Conservation (phyloP, 1,140 invertebrate genomes). For the Belonocnema kinseyi region DNA sequence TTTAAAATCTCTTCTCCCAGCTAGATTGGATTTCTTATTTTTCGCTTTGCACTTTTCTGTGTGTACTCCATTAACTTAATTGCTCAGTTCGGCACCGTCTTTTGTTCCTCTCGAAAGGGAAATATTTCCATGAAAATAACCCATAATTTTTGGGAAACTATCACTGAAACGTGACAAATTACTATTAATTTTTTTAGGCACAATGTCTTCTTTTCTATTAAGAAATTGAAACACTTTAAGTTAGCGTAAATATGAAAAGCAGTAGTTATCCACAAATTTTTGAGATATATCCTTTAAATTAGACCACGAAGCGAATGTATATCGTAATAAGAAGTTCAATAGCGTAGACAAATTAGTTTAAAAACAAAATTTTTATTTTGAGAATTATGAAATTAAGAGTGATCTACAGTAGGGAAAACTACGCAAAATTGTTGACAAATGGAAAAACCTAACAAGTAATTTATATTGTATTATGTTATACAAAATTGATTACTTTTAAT, state of each 20-base stretch:
- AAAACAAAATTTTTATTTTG: too few relatives aligned
- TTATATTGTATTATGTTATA: too few relatives aligned
- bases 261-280: not conserved
- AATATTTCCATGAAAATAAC: not conserved
- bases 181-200: not conserved
- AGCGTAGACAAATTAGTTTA: too few relatives aligned
- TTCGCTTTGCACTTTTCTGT: constrained; percentile 20
- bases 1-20: constrained; percentile 16
- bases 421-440: too few relatives aligned
- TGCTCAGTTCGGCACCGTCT: constrained; percentile 18
- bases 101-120: not conserved
- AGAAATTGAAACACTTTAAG: constrained; percentile 3
- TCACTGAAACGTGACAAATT: not conserved
- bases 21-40: constrained; percentile 31
- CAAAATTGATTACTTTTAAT: too few relatives aligned
- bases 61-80: constrained; percentile 25
- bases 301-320: not conserved
- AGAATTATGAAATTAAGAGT: too few relatives aligned
- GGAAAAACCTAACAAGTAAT: too few relatives aligned
- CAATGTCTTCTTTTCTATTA: not conserved
- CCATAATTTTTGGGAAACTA: constrained; percentile 6
- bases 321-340: too few relatives aligned
- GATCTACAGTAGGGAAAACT: too few relatives aligned
- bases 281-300: not conserved
- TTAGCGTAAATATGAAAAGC: not conserved